Base-by-base conservation (phyloP, 2,888 invertebrate species). In the Xestia sexstrigata region DNA sequence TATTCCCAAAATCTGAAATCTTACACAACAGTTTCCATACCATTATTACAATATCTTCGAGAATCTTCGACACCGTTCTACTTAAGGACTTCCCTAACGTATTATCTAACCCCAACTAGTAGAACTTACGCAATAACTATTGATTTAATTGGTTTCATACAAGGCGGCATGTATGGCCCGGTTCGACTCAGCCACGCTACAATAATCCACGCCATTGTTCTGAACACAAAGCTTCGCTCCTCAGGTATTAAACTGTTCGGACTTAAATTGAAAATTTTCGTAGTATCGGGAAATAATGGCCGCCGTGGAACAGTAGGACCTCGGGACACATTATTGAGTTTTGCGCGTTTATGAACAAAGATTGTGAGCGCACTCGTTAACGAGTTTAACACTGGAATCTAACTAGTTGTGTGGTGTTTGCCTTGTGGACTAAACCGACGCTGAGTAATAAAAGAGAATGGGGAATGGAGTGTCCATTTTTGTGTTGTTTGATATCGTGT, bases 191-290 rank as follows among this genome's bases (percentile, higher is more conserved):
- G 66, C 68, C 73, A 70, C 79, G 78, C 80, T 82, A 87, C 88
- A 88, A 88, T 90, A 90, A 88, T 88, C 89, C 87, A 26, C 74
- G 72, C 83, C 74, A 88, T 91, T 90, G 90, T 91, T 88, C 82
- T 55, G 30, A 67, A 72, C 84, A 90, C 89, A 91, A 91, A 88
- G 86, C 87, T 76, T 70, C 76, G 69, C 70, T 85, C 72, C 84
- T 82, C 89, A 89, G 88, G 89, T 90, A 90, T 90, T 90, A 90
- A 91, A 87, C 88, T 79, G 87, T 88, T 87, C 82, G 66, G 85
- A 90, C 86, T 90, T 89, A 89, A 90, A 91, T 92, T 91, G 91
- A 91, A 91, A 90, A 91, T 91, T 91, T 90, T 87, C 89, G 78
- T 74, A 87, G 82, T 87, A 87, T 81, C 78, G 82, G 74, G 87